phyloP scores from a whole-genome alignment of 1,140 invertebrate genomes.

The Drosophila neocordata region DNA sequence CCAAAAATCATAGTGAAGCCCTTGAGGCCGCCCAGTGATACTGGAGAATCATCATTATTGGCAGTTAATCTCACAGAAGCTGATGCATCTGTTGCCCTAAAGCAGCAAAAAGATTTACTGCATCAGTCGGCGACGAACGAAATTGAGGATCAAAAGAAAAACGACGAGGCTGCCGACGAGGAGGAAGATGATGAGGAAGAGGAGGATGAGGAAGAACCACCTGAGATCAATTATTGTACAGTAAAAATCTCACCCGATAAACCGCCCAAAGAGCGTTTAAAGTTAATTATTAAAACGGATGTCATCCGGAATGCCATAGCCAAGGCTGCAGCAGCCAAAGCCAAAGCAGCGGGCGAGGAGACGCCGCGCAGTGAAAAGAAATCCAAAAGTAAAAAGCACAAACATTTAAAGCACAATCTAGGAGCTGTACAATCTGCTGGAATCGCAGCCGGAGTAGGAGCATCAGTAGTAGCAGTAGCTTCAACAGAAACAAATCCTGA shows the following conservation, averaged over 20 bases:
- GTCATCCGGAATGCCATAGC: slow-evolving; percentile 78
- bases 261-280: slow-evolving; percentile 83
- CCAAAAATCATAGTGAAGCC: slow-evolving; percentile 79
- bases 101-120: neutral
- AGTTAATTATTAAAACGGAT: slow-evolving; percentile 81
- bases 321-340: slow-evolving; percentile 68
- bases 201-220: slow-evolving; percentile 73
- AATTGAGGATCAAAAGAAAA: slow-evolving; percentile 12
- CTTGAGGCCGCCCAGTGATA: slow-evolving; percentile 50
- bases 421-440: slow-evolving; percentile 6
- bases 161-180: slow-evolving; percentile 44
- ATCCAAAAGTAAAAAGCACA: slow-evolving; percentile 79
- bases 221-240: slow-evolving; percentile 82
- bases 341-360: slow-evolving; percentile 48
- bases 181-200: slow-evolving; percentile 70
- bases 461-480: slow-evolving; percentile 49
- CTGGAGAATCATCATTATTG: slow-evolving; percentile 3
- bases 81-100: slow-evolving; percentile 1
- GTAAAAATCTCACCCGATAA: slow-evolving; percentile 84
- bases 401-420: slow-evolving; percentile 81
- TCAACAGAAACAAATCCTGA: slow-evolving; percentile 35
- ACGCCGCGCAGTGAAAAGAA: slow-evolving; percentile 74
- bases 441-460: slow-evolving; percentile 1
- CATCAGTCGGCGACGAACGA: neutral
- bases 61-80: neutral